Percentiles rank a stretch among this genome's conserved stretches.
Evolutionary conservation across 2,797 vertebrate genomes (phyloP).

Genomic region (Corythornis leucogaster): DNA sequence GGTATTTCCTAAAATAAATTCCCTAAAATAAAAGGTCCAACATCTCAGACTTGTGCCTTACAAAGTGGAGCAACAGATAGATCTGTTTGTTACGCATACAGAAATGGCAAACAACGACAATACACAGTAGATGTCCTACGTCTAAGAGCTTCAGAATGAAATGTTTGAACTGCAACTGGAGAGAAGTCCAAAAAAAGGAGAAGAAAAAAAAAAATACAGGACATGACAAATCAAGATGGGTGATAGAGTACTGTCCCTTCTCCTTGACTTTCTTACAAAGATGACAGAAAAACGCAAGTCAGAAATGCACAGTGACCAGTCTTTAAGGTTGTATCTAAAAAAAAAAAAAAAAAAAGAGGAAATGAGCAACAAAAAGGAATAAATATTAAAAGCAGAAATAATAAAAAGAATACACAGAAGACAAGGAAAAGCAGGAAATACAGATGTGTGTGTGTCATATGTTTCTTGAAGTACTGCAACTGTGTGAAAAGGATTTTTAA

Average conservation of each 20-base stretch:
- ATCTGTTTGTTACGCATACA: background rate
- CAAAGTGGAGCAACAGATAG: background rate
- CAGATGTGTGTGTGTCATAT: rapidly evolving
- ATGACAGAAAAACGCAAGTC: background rate
- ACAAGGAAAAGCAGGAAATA: background rate
- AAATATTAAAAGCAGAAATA: constrained; percentile 5
- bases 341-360: constrained; percentile 5
- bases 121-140: background rate
- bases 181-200: background rate
- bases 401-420: background rate
- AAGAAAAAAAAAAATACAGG: background rate
- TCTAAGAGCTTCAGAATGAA: background rate
- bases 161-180: background rate
- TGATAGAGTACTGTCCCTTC: background rate
- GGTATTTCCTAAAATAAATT: background rate
- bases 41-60: background rate
- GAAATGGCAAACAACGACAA: background rate
- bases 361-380: background rate
- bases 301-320: background rate
- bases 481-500: background rate
- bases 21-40: background rate
- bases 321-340: background rate
- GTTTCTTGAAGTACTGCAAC: background rate
- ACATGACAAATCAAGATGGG: background rate
- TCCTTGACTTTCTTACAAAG: background rate